A percentile compares a stretch with the other conserved stretches of the same genome.
Conservation (phyloP, 2,113 vertebrate species). For the Oceanodroma tethys region DNA sequence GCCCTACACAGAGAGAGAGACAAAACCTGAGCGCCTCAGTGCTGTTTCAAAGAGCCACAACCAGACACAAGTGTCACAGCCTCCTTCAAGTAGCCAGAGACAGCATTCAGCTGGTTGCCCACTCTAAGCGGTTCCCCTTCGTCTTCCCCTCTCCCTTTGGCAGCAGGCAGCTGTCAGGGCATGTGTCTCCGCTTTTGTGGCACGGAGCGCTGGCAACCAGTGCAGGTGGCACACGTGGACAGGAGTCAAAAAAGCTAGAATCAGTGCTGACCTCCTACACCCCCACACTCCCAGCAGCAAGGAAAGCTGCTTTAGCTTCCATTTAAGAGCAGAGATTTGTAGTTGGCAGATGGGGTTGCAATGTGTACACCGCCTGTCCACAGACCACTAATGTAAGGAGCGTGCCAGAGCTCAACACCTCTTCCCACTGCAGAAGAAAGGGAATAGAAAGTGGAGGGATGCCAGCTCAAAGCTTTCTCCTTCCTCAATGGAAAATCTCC, state of each 20-base stretch:
- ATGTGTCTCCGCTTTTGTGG: not conserved
- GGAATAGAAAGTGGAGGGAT: not conserved
- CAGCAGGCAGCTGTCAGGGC: not conserved
- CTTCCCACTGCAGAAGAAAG: not conserved
- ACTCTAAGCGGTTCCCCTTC: not conserved
- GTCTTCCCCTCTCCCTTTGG: not conserved
- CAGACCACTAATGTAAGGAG: not conserved
- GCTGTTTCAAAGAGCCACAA: not conserved
- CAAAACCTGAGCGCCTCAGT: not conserved
- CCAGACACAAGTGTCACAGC: not conserved
- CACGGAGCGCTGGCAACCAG: not conserved
- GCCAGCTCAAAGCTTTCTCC: not conserved
- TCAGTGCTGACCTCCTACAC: not conserved
- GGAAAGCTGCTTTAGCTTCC: conserved; percentile 44
- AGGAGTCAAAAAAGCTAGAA: not conserved
- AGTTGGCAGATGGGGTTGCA: not conserved
- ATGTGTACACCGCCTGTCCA: not conserved
- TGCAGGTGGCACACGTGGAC: not conserved
- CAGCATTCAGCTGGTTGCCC: not conserved
- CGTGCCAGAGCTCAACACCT: not conserved
- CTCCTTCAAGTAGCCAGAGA: not conserved
- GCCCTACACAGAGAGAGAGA: not conserved
- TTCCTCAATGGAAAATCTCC: not conserved
- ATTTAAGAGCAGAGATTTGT: conserved; percentile 43
- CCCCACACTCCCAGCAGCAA: not conserved